These are phyloP conservation scores for Cephus runcator DNA, from an alignment of 2,888 invertebrate genomes.

Conservation along the genomic window DNA sequence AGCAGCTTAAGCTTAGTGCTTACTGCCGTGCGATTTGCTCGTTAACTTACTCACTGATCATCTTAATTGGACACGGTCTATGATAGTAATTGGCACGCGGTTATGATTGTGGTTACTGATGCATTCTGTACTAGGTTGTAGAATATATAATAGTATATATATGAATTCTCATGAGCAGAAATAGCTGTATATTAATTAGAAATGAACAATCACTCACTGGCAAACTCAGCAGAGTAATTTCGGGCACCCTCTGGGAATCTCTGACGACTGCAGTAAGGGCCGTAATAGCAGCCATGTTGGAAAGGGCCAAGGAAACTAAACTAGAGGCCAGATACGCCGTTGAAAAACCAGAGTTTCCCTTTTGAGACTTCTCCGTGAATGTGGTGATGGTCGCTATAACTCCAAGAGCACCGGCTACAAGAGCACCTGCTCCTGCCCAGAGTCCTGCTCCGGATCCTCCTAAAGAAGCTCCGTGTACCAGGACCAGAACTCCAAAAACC, in stretches of 20 bases:
- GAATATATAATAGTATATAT: too few relatives aligned
- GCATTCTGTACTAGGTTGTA: too few relatives aligned
- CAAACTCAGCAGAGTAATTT: slow-evolving; percentile 48
- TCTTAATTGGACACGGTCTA: too few relatives aligned
- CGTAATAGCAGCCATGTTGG: slow-evolving; percentile 61
- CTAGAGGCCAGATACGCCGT: slow-evolving; percentile 76
- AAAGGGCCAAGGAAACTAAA: slow-evolving; percentile 57
- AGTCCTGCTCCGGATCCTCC: slow-evolving; percentile 73
- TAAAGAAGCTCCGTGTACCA: slow-evolving; percentile 72
- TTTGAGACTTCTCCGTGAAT: slow-evolving; percentile 36
- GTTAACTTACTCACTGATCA: too few relatives aligned
- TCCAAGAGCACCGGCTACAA: slow-evolving; percentile 73
- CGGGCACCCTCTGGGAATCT: slow-evolving; percentile 66
- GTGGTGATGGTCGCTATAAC: slow-evolving; percentile 68
- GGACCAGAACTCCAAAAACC: slow-evolving; percentile 73
- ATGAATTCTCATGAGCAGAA: too few relatives aligned
- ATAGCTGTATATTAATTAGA: too few relatives aligned
- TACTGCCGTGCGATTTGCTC: too few relatives aligned
- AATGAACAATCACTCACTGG: slow-evolving; percentile 38
- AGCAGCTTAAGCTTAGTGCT: too few relatives aligned
- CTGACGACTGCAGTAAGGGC: slow-evolving; percentile 69
- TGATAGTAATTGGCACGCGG: too few relatives aligned
- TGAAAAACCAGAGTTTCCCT: slow-evolving; percentile 53
- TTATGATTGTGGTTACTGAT: too few relatives aligned
- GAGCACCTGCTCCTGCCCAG: slow-evolving; percentile 75